phyloP scores from a whole-genome alignment of 2,113 vertebrate genomes.

The Origma solitaria region DNA sequence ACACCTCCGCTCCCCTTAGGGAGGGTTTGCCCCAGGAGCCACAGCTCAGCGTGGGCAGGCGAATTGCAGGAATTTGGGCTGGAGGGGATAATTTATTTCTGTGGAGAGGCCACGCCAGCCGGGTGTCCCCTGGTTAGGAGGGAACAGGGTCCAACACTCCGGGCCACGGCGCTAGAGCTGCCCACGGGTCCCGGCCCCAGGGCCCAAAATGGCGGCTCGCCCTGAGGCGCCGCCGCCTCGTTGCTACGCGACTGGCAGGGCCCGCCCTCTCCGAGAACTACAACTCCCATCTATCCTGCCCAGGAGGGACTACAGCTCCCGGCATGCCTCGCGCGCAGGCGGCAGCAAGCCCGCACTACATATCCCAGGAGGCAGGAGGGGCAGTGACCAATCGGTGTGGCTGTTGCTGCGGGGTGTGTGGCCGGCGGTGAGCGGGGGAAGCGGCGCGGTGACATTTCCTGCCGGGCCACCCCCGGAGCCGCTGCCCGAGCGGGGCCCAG shows the following conservation, averaged over 20 bases:
- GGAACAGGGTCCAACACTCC: accelerated
- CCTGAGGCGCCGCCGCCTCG: not conserved
- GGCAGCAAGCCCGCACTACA: not conserved
- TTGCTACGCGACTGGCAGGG: not conserved
- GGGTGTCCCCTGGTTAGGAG: accelerated
- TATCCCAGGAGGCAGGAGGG: not conserved
- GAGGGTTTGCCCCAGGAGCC: too few species aligned
- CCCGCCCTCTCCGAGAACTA: not conserved
- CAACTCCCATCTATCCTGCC: not conserved
- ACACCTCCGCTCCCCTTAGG: accelerated
- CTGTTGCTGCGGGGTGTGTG: not conserved
- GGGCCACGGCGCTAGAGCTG: accelerated
- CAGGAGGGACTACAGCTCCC: not conserved
- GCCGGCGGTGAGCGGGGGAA: not conserved
- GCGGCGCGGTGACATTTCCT: constrained; percentile 72
- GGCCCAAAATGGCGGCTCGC: constrained; percentile 8
- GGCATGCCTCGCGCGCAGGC: accelerated
- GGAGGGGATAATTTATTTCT: not conserved
- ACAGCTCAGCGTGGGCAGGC: accelerated
- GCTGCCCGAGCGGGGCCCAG: constrained; percentile 72
- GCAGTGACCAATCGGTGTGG: accelerated
- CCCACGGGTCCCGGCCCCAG: accelerated
- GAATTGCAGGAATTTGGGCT: accelerated
- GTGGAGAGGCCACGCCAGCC: accelerated
- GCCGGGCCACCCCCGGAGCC: constrained; percentile 53